Evolutionary conservation across 2,797 vertebrate species (phyloP).

Genomic region (Pipistrellus nathusii): DNA sequence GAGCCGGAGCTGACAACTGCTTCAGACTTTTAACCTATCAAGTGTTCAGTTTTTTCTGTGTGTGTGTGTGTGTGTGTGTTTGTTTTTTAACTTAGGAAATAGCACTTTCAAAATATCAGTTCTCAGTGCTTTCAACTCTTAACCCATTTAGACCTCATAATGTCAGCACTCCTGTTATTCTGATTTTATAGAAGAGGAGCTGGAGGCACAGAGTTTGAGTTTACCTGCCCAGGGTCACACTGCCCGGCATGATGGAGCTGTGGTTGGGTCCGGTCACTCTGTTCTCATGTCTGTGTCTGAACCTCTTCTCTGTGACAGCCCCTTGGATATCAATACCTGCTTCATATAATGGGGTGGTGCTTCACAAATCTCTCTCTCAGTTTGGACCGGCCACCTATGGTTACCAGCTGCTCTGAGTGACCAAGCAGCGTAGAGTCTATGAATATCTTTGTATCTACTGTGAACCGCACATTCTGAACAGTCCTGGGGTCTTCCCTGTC

Average conservation of each 20-base stretch:
- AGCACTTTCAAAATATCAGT: not conserved
- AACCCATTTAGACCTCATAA: not conserved
- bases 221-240: not conserved
- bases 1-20: not conserved
- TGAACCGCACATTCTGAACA: not conserved
- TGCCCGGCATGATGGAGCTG: rapidly evolving
- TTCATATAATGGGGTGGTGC: no score
- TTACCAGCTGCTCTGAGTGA: not conserved
- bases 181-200: not conserved
- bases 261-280: not conserved
- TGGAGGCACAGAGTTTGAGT: not conserved
- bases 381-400: not conserved
- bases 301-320: no score
- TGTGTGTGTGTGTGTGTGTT: no score
- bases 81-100: not conserved
- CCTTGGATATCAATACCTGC: not conserved
- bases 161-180: not conserved
- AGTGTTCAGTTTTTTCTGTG: not conserved
- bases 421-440: not conserved
- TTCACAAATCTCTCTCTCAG: not conserved
- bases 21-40: not conserved
- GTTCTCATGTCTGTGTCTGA: not conserved
- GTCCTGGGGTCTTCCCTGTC: not conserved
- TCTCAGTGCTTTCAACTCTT: not conserved
- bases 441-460: not conserved